phyloP scores from a whole-genome alignment of 2,113 vertebrate species.

The Clarias macrocephalus region DNA sequence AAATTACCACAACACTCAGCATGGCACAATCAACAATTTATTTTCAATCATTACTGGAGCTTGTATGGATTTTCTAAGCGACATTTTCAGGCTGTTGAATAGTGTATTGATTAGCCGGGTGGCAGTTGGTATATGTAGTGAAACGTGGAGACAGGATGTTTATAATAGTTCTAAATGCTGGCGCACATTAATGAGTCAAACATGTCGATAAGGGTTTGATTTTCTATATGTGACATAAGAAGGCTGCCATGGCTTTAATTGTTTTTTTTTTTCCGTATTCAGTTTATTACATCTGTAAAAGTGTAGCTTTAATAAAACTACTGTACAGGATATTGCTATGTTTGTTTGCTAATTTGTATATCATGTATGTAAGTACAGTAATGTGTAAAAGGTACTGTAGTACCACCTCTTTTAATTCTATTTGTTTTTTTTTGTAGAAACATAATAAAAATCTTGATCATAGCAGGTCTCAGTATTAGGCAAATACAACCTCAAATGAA shows the following conservation, averaged over 20 bases:
- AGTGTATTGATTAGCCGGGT: constrained; percentile 58
- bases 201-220: constrained; percentile 50
- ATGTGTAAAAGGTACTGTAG: no score
- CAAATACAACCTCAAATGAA: no score
- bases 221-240: constrained; percentile 37
- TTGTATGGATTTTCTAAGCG: constrained; percentile 61
- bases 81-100: constrained; percentile 62
- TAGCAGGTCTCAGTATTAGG: no score
- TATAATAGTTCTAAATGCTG: constrained; percentile 52
- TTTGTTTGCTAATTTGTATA: no score
- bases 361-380: background rate
- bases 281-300: constrained; percentile 10
- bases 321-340: background rate
- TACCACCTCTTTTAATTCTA: no score
- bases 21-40: constrained; percentile 48
- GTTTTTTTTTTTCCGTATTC: constrained; percentile 43
- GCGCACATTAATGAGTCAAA: constrained; percentile 51
- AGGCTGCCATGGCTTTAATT: constrained; percentile 30
- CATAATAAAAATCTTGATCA: no score
- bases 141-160: constrained; percentile 51
- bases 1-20: constrained; percentile 40
- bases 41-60: constrained; percentile 56
- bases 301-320: background rate
- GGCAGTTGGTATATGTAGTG: constrained; percentile 51
- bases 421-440: no score